phyloP scores from a whole-genome alignment of 1,140 invertebrate species.

The Drosophila arawakana region DNA sequence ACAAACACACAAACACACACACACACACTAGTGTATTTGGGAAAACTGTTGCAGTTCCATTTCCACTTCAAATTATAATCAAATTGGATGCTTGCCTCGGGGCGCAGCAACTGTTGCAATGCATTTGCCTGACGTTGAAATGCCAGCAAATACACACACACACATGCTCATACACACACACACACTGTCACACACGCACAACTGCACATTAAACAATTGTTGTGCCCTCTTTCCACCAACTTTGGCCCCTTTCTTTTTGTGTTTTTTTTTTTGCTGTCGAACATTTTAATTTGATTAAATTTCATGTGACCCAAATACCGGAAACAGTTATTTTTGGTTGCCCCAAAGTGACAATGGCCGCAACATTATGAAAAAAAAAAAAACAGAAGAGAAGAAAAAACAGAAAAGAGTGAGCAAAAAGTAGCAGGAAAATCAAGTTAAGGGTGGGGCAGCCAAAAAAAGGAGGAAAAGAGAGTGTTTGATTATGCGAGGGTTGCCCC shows the following conservation, averaged over 20 bases:
- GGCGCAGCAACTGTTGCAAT: conserved; percentile 64
- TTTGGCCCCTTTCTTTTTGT: conserved; percentile 39
- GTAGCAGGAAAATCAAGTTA: conserved; percentile 33
- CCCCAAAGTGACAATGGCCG: conserved; percentile 55
- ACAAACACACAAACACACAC: conserved; percentile 17
- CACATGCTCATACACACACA: conserved; percentile 1
- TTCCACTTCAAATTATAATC: conserved; percentile 69
- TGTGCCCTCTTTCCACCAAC: conserved; percentile 38
- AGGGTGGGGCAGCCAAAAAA: conserved; percentile 6
- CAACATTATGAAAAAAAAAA: conserved; percentile 57
- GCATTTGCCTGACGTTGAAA: conserved; percentile 35
- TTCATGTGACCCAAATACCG: conserved; percentile 83
- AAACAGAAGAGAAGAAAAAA: conserved; percentile 17
- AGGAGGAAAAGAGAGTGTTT: conserved; percentile 10
- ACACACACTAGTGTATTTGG: not conserved
- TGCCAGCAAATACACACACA: conserved; percentile 28
- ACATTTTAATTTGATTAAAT: conserved; percentile 84
- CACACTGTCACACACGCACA: conserved; percentile 18
- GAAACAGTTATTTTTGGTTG: conserved; percentile 80
- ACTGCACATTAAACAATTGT: conserved; percentile 44
- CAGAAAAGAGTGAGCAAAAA: conserved; percentile 7
- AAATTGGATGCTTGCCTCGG: conserved; percentile 48
- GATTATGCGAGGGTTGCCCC: conserved; percentile 38
- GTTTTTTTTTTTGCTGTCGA: conserved; percentile 46
- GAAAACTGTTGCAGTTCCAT: conserved; percentile 44